These are phyloP conservation scores for Ceyx margarethae DNA, from an alignment of 2,113 vertebrate species.

Conservation along the genomic window DNA sequence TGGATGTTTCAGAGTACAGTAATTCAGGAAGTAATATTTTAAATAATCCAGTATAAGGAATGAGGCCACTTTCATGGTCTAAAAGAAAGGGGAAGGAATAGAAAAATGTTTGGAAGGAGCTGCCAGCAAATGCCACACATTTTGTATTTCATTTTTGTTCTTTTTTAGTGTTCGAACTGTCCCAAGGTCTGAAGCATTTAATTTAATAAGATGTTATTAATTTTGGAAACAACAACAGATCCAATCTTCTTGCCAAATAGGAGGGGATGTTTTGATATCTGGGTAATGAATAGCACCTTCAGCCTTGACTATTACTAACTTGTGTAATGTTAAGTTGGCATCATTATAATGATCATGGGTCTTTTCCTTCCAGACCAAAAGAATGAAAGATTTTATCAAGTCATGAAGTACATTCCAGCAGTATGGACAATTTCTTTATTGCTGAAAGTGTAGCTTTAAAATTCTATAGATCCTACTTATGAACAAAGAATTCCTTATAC, in stretches of 20 bases:
- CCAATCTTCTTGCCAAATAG: constrained; percentile 19
- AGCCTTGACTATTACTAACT: background rate
- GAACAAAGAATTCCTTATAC: constrained; percentile 61
- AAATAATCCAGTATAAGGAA: constrained; percentile 26
- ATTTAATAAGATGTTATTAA: constrained; percentile 50
- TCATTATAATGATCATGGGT: background rate
- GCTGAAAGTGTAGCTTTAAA: constrained; percentile 46
- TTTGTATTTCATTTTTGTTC: constrained; percentile 7
- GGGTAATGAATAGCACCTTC: constrained; percentile 46
- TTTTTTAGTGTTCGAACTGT: background rate
- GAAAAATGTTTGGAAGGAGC: background rate
- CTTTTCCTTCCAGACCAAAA: constrained; percentile 37
- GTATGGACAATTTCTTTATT: constrained; percentile 49
- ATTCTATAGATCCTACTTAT: constrained; percentile 41
- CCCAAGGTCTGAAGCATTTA: constrained; percentile 8
- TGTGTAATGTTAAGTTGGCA: background rate
- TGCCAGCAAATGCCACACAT: constrained; percentile 5
- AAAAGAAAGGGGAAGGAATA: background rate
- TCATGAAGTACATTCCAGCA: constrained; percentile 21
- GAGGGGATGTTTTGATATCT: constrained; percentile 12
- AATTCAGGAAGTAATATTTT: constrained; percentile 56
- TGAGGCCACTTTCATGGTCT: constrained; percentile 1
- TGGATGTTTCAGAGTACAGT: constrained; percentile 5
- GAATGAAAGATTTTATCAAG: constrained; percentile 49
- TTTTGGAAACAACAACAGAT: constrained; percentile 28